phyloP scores from a whole-genome alignment of 2,113 vertebrate species.

The Clupea harengus region DNA sequence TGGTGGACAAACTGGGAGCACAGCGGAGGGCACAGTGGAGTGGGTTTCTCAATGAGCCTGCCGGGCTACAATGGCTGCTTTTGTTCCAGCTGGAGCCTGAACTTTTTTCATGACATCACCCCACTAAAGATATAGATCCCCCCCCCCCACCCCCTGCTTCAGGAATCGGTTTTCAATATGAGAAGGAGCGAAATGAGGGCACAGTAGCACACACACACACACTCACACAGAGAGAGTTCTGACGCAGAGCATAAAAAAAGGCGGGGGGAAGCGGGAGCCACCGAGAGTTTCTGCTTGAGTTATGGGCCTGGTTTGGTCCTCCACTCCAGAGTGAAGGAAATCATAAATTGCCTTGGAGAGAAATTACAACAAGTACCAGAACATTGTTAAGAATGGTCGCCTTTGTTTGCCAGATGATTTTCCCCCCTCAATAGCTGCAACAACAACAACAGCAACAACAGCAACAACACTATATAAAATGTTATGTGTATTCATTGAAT shows the following conservation, averaged over 20 bases:
- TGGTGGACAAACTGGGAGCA: neutral
- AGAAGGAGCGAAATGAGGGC: neutral
- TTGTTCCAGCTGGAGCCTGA: neutral
- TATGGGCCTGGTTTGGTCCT: conserved; percentile 8
- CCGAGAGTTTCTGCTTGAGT: neutral
- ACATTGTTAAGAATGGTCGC: conserved; percentile 5
- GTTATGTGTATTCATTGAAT: conserved; percentile 6
- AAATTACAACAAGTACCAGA: neutral
- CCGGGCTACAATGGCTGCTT: neutral
- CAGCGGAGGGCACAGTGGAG: neutral
- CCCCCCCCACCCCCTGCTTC: neutral
- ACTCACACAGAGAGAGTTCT: neutral
- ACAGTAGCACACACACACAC: neutral
- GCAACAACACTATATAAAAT: neutral
- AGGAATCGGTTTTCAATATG: conserved; percentile 7
- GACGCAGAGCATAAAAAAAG: neutral
- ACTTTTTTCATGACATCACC: conserved; percentile 3
- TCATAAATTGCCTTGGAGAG: conserved; percentile 23
- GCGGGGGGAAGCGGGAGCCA: neutral
- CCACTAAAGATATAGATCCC: conserved; percentile 17
- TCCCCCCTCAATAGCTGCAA: neutral
- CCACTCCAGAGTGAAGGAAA: conserved; percentile 8
- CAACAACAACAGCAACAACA: neutral
- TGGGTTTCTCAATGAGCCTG: neutral
- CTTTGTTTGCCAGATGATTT: neutral